A percentile compares a stretch with the other conserved stretches of the same genome.
phyloP scores from a whole-genome alignment of 2,888 invertebrate species.

The Brenthis ino region DNA sequence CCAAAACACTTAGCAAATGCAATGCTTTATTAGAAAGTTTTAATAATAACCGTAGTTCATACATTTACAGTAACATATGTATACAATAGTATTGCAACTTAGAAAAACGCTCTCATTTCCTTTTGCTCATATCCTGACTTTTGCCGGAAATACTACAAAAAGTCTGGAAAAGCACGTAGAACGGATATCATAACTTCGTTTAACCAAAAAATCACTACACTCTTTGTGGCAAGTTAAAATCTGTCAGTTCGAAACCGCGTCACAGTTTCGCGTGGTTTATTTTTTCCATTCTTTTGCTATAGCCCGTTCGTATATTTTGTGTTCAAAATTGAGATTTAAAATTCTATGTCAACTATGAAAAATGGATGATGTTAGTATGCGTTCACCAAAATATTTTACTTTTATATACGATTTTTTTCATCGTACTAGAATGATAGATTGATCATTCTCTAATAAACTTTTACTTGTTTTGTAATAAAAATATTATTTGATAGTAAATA shows the following conservation, averaged over 20 bases:
- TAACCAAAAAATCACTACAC: constrained; percentile 12
- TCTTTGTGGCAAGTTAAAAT: constrained; percentile 21
- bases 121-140: neutral
- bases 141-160: neutral
- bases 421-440: constrained; percentile 7
- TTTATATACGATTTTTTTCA: constrained; percentile 31
- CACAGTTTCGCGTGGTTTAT: constrained; percentile 23
- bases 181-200: constrained; percentile 22
- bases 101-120: neutral
- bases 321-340: constrained; percentile 44
- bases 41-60: too few relatives aligned
- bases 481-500: too few relatives aligned
- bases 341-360: constrained; percentile 40
- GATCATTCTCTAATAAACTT: too few relatives aligned
- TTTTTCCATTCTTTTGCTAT: constrained; percentile 30
- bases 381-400: constrained; percentile 25
- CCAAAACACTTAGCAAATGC: too few relatives aligned
- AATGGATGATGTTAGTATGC: constrained; percentile 38
- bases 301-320: constrained; percentile 36
- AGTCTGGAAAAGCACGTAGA: constrained; percentile 8
- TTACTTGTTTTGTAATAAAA: too few relatives aligned
- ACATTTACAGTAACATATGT: too few relatives aligned
- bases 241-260: constrained; percentile 27
- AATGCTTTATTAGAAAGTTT: too few relatives aligned
- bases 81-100: neutral